A percentile compares a stretch with the other conserved stretches of the same genome.
Evolutionary conservation across 2,113 vertebrate genomes (phyloP).

Genomic region (Lampris megalopsis): DNA sequence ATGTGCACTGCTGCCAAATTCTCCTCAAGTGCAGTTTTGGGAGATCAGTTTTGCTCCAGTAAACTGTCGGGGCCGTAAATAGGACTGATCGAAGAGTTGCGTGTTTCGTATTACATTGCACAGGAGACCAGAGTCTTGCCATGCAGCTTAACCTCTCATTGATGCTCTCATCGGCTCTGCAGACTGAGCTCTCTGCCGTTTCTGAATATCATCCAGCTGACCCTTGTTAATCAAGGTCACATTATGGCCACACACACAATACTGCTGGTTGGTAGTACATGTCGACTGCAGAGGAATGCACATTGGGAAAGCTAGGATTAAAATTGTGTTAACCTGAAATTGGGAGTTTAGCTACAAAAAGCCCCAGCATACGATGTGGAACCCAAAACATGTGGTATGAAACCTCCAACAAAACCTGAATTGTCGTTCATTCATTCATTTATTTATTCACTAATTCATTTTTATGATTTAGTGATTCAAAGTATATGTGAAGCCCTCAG

Average conservation of each 20-base stretch:
- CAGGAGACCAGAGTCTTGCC: constrained; percentile 56
- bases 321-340: no score
- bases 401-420: no score
- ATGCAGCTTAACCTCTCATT: constrained; percentile 48
- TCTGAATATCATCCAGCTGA: constrained; percentile 33
- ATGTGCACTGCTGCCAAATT: constrained; percentile 37
- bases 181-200: constrained; percentile 54
- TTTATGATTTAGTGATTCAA: no score
- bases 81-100: constrained; percentile 74
- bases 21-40: constrained; percentile 58
- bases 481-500: no score
- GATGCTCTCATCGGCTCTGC: constrained; percentile 64
- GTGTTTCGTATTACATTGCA: constrained; percentile 76
- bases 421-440: no score
- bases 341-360: no score
- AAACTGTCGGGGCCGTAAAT: constrained; percentile 75
- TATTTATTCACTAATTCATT: no score
- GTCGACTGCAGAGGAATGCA: neutral
- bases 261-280: neutral
- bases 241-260: constrained; percentile 17
- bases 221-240: constrained; percentile 50
- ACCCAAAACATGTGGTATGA: no score
- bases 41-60: constrained; percentile 75
- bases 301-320: no score
- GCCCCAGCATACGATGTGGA: no score